phyloP scores from a whole-genome alignment of 1,140 invertebrate genomes.

The Pseudomyrmex concolor region DNA sequence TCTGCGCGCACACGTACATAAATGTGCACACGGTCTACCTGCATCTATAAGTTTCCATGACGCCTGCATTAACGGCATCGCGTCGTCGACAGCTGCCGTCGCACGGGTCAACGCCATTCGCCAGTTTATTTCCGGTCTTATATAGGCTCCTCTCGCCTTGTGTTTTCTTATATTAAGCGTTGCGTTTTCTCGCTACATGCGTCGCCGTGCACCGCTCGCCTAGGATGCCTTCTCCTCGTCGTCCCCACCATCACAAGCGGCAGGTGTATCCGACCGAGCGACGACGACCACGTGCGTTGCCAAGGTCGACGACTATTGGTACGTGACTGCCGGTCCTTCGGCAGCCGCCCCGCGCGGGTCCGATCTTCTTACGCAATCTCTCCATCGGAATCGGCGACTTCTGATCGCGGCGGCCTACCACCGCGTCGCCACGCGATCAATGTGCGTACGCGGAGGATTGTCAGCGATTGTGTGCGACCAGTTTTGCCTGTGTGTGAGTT shows the following conservation, averaged over 20 bases:
- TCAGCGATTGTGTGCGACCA: too few species aligned
- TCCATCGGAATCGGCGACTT: conserved; percentile 54
- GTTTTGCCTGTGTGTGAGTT: too few species aligned
- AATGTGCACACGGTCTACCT: neutral
- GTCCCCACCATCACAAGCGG: conserved; percentile 31
- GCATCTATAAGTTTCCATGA: neutral
- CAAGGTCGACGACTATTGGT: conserved; percentile 74
- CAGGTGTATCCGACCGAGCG: conserved; percentile 65
- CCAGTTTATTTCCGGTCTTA: conserved; percentile 83
- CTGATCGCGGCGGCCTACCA: conserved; percentile 57
- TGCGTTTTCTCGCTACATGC: conserved; percentile 17
- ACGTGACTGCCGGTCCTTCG: conserved; percentile 56
- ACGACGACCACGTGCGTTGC: conserved; percentile 73
- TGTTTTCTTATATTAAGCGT: conserved; percentile 71
- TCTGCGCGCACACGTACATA: neutral
- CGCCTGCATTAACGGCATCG: neutral
- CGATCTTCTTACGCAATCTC: conserved; percentile 69
- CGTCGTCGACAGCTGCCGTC: conserved; percentile 27
- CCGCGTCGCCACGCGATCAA: conserved; percentile 20
- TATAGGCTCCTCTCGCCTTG: neutral
- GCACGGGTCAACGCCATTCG: conserved; percentile 80
- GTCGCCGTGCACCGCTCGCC: conserved; percentile 64
- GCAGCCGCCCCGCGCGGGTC: conserved; percentile 14
- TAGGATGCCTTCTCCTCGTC: conserved; percentile 57
- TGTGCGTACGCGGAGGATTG: neutral